These are phyloP conservation scores for Equus przewalskii DNA, from an alignment of 2,113 vertebrate species.

Conservation along the genomic window DNA sequence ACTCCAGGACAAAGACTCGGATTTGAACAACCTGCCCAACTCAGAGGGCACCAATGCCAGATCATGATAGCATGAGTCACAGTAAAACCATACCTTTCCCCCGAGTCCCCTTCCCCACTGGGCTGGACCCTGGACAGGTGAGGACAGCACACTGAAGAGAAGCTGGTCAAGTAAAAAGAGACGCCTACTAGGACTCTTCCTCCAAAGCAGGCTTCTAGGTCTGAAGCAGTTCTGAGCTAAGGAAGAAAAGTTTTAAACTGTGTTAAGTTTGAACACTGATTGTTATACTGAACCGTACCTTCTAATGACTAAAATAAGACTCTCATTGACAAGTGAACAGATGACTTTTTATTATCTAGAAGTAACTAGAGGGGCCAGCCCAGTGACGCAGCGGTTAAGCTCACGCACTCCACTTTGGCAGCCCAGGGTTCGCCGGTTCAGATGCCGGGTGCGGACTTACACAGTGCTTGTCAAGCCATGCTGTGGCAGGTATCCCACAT, in stretches of 20 bases:
- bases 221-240: not conserved
- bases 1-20: not conserved
- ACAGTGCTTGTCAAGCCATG: no score
- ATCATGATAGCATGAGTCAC: not conserved
- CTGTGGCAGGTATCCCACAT: no score
- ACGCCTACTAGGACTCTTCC: not conserved
- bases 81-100: not conserved
- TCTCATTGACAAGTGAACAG: not conserved
- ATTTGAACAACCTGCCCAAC: not conserved
- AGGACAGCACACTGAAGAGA: not conserved
- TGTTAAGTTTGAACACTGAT: not conserved
- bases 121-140: not conserved
- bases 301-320: constrained; percentile 23
- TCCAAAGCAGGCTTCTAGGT: constrained; percentile 15
- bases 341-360: constrained; percentile 5
- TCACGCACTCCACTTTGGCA: no score
- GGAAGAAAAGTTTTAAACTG: not conserved
- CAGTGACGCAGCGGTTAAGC: no score
- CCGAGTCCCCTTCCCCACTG: not conserved
- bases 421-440: no score
- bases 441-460: no score
- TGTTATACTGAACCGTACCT: not conserved
- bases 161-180: not conserved
- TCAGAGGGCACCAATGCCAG: not conserved
- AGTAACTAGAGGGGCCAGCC: not conserved